These are phyloP conservation scores for Nebria salina DNA, from an alignment of 2,888 invertebrate genomes.

Conservation along the genomic window DNA sequence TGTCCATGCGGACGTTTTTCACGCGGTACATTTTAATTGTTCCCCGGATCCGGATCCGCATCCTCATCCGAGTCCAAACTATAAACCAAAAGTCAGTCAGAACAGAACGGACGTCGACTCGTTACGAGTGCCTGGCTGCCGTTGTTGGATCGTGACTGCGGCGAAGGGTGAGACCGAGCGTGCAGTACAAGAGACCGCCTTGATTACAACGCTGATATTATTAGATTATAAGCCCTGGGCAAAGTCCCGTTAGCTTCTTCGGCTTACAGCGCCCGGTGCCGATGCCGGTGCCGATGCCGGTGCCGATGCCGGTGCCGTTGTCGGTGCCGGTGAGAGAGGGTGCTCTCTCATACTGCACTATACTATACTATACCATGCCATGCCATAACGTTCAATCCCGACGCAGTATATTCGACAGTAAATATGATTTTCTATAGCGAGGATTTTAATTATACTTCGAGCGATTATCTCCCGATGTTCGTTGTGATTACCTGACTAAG, in stretches of 20 bases:
- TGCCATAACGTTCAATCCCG: neutral
- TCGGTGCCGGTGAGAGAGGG: slow-evolving; percentile 4
- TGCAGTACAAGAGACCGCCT: slow-evolving; percentile 52
- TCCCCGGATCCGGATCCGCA: neutral
- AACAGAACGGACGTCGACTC: neutral
- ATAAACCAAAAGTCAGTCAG: neutral
- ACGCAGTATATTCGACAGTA: slow-evolving; percentile 17
- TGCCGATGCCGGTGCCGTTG: neutral
- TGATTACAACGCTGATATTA: slow-evolving; percentile 59
- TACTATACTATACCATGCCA: too few species aligned
- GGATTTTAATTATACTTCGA: slow-evolving; percentile 42
- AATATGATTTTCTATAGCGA: slow-evolving; percentile 44
- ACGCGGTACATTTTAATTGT: slow-evolving; percentile 28
- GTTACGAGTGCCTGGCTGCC: neutral
- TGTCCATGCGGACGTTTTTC: slow-evolving; percentile 9
- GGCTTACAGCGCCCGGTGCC: slow-evolving; percentile 11
- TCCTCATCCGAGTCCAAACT: neutral
- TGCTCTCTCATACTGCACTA: neutral
- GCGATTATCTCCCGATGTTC: slow-evolving; percentile 32
- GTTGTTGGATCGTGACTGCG: slow-evolving; percentile 37
- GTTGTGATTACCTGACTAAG: slow-evolving; percentile 39
- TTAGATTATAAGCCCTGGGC: slow-evolving; percentile 57
- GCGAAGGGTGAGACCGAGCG: slow-evolving; percentile 51
- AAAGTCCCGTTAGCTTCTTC: slow-evolving; percentile 19
- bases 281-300: neutral